These are phyloP conservation scores for Ptychobarbus kaznakovi DNA, from an alignment of 2,797 vertebrate genomes.

Conservation along the genomic window DNA sequence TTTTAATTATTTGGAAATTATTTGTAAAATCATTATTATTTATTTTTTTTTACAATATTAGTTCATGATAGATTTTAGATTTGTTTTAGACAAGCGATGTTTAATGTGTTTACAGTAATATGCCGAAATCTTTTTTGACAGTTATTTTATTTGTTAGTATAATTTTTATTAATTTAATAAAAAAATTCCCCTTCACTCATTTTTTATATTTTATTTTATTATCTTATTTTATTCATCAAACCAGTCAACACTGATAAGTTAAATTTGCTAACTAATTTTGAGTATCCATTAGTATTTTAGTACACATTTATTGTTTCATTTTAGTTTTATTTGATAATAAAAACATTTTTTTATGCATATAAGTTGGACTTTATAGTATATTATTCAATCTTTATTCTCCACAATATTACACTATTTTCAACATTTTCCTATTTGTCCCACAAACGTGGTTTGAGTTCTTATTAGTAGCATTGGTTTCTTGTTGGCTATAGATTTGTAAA, in stretches of 20 bases:
- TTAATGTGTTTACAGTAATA: neutral
- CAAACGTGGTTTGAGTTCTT: neutral
- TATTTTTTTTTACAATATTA: neutral
- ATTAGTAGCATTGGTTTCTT: too few relatives aligned
- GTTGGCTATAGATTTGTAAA: neutral
- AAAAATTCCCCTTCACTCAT: neutral
- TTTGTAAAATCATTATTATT: neutral
- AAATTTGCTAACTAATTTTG: neutral
- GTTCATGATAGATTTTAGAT: too few relatives aligned
- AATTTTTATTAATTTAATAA: neutral
- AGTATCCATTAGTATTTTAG: neutral
- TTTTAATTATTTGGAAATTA: neutral
- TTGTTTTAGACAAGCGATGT: neutral
- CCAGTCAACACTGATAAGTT: too few relatives aligned
- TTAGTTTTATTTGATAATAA: neutral
- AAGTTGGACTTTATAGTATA: neutral
- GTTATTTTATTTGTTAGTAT: too few relatives aligned
- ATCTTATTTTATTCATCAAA: too few relatives aligned
- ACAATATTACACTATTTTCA: neutral
- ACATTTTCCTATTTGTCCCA: neutral
- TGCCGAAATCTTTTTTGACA: too few relatives aligned
- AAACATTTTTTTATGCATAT: neutral
- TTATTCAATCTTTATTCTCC: neutral
- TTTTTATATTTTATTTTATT: too few relatives aligned
- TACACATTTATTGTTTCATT: neutral